Evolutionary conservation across 2,113 vertebrate genomes (phyloP).

Genomic region (Vicugna pacos): DNA sequence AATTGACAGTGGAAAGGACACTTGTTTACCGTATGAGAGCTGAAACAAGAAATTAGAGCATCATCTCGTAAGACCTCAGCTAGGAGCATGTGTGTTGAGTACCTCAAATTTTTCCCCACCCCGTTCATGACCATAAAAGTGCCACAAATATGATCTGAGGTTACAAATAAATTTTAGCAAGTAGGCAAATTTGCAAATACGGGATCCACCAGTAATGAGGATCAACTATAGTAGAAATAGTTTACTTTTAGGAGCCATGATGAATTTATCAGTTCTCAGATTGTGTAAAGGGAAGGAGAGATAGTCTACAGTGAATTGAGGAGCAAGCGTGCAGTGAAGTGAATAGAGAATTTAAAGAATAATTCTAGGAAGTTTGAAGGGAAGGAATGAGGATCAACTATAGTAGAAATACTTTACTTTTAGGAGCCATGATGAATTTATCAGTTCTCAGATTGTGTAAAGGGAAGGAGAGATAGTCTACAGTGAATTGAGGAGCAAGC

Average conservation of each 20-base stretch:
- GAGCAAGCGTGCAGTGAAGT: not conserved
- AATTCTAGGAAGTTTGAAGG: not conserved
- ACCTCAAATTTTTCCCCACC: not conserved
- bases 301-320: not conserved
- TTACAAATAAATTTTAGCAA: not conserved
- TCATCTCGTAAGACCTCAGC: not conserved
- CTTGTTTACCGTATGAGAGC: not conserved
- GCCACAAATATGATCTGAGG: not conserved
- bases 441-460: not conserved
- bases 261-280: not conserved
- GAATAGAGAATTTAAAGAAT: not conserved
- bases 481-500: not conserved
- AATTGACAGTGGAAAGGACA: not conserved
- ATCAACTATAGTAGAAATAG: not conserved
- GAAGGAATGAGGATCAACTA: not conserved
- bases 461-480: not conserved
- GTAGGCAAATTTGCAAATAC: not conserved
- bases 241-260: not conserved
- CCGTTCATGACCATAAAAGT: not conserved
- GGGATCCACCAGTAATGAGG: constrained; percentile 1
- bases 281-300: not conserved
- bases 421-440: not conserved
- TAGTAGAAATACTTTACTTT: constrained; percentile 45
- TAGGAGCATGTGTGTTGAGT: not conserved
- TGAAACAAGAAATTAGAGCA: not conserved